These are phyloP conservation scores for Ophion costatus DNA, from an alignment of 2,888 invertebrate genomes.

Conservation along the genomic window DNA sequence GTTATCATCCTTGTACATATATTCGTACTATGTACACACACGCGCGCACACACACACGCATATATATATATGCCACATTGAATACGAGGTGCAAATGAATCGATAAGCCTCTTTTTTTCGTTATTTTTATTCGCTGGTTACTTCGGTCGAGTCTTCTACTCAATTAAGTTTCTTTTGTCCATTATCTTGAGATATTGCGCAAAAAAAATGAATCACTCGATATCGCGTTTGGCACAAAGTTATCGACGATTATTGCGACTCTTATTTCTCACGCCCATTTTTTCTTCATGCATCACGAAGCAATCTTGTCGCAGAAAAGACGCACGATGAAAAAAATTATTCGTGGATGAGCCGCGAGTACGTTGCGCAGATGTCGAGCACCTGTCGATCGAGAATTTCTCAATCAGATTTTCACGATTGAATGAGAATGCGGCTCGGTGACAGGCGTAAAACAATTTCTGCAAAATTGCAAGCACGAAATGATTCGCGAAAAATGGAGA, in stretches of 20 bases:
- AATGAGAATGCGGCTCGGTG: not conserved
- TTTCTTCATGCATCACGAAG: constrained; percentile 10
- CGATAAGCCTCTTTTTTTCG: constrained; percentile 3
- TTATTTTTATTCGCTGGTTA: not conserved
- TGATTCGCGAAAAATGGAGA: not conserved
- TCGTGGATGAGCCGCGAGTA: not conserved
- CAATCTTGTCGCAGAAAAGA: constrained; percentile 42
- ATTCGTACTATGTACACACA: not conserved
- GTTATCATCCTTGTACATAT: constrained; percentile 52
- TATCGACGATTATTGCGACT: constrained; percentile 18
- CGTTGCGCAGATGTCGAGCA: not conserved
- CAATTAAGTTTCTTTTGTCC: not conserved
- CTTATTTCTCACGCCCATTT: constrained; percentile 9
- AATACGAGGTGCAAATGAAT: constrained; percentile 72
- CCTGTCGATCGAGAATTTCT: not conserved
- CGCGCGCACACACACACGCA: not conserved
- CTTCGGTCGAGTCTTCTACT: not conserved
- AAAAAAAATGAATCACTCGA: not conserved
- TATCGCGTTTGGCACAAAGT: not conserved
- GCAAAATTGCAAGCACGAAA: not conserved
- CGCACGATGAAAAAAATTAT: constrained; percentile 26
- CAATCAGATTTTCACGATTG: not conserved
- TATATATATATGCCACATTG: constrained; percentile 73
- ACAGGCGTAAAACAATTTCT: not conserved
- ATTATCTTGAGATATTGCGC: not conserved